phyloP scores from a whole-genome alignment of 2,113 vertebrate species.

The Rhizomys pruinosus region DNA sequence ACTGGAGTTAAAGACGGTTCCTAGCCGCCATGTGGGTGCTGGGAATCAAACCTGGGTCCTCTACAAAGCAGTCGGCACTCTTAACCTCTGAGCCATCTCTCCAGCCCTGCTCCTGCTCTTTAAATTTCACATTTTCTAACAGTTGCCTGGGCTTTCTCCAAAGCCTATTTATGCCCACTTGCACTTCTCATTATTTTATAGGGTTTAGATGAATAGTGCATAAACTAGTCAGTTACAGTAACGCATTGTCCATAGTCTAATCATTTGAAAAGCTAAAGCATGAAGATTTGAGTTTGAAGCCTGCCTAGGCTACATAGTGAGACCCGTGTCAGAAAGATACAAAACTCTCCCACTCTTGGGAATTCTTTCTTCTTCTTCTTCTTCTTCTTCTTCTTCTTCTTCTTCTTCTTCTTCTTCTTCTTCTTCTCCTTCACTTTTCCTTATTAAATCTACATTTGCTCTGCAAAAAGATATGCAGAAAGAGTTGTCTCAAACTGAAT shows the following conservation, averaged over 20 bases:
- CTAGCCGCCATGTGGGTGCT: no score
- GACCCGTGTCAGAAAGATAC: not conserved
- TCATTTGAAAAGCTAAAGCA: not conserved
- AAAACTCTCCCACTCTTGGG: not conserved
- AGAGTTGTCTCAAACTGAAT: slow-evolving; percentile 10
- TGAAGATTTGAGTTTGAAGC: not conserved
- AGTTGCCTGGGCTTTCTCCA: not conserved
- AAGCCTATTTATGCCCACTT: not conserved
- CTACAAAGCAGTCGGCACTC: no score
- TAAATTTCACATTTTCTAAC: slow-evolving; percentile 11
- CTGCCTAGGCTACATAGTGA: not conserved
- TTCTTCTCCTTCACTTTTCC: not conserved
- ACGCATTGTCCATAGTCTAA: not conserved
- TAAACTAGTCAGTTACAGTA: not conserved
- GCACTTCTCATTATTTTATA: not conserved
- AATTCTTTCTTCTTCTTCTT: no score
- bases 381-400: no score
- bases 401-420: no score
- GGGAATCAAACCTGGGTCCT: no score
- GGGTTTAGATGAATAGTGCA: not conserved
- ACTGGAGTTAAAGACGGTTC: no score
- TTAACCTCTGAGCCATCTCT: no score
- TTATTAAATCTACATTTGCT: not conserved
- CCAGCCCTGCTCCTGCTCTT: not conserved
- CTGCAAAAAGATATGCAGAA: not conserved